phyloP scores from a whole-genome alignment of 23 tunicate genomes.

The Diplosoma virens region DNA sequence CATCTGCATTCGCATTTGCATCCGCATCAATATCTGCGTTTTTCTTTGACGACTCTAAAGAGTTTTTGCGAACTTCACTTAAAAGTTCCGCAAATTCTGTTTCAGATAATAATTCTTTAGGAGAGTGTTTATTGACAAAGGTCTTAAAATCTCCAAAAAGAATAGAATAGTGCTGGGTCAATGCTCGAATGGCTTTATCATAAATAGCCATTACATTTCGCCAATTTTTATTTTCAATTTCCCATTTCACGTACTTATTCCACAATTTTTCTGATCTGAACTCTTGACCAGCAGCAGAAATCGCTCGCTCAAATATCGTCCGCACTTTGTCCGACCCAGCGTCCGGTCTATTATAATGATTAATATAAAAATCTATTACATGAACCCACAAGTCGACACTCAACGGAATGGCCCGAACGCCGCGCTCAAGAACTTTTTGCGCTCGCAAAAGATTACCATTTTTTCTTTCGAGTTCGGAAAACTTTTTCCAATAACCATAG shows the following conservation, averaged over 20 bases:
- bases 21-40: slow-evolving; percentile 5
- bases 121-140: slow-evolving; percentile 68
- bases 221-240: slow-evolving; percentile 66
- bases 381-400: slow-evolving; percentile 96
- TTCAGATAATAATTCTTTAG: slow-evolving; percentile 38
- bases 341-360: slow-evolving; percentile 80
- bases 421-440: slow-evolving; percentile 81
- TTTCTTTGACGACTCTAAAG: slow-evolving; percentile 31
- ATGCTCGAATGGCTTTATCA: slow-evolving; percentile 52
- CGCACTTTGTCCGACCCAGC: slow-evolving; percentile 74
- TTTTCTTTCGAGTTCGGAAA: slow-evolving; percentile 88
- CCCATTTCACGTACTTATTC: slow-evolving; percentile 85
- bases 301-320: slow-evolving; percentile 69
- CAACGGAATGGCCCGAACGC: slow-evolving; percentile 84
- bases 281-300: slow-evolving; percentile 74
- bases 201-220: slow-evolving; percentile 46
- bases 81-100: slow-evolving; percentile 49
- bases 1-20: slow-evolving; percentile 13
- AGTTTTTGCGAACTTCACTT: slow-evolving; percentile 32
- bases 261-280: slow-evolving; percentile 91
- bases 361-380: slow-evolving; percentile 80
- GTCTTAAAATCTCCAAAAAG: slow-evolving; percentile 66
- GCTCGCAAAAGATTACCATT: slow-evolving; percentile 61
- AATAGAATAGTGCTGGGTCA: slow-evolving; percentile 80
- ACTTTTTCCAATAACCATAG: slow-evolving; percentile 96